A percentile compares a stretch with the other conserved stretches of the same genome.
These are phyloP conservation scores for Drosophila trapezifrons DNA, from an alignment of 1,140 invertebrate genomes.

Conservation along the genomic window DNA sequence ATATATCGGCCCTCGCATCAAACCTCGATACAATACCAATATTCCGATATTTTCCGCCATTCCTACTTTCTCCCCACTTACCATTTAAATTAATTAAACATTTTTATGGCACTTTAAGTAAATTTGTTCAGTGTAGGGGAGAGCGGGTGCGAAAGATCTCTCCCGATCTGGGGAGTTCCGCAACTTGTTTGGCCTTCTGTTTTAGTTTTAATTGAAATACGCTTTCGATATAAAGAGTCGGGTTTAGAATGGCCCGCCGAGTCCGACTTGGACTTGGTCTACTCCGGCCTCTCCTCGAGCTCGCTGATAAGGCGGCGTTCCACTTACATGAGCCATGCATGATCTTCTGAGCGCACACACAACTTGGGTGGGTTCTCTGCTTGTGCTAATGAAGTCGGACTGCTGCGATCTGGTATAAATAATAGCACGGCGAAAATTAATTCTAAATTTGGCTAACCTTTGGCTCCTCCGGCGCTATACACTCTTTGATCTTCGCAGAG, in stretches of 20 bases:
- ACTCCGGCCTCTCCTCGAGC: constrained; percentile 16
- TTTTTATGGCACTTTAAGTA: too few relatives aligned
- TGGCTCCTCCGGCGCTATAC: constrained; percentile 29
- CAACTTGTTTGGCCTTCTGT: constrained; percentile 69
- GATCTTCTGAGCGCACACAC: constrained; percentile 7
- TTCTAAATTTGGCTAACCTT: constrained; percentile 60
- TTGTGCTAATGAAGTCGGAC: constrained; percentile 67
- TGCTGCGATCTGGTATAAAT: constrained; percentile 51
- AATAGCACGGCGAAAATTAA: constrained; percentile 57
- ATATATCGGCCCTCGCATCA: too few relatives aligned
- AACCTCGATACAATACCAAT: too few relatives aligned
- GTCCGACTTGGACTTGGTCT: constrained; percentile 17
- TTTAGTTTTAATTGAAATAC: constrained; percentile 82
- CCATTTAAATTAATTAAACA: too few relatives aligned
- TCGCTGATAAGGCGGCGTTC: constrained; percentile 75
- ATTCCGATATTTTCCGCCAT: too few relatives aligned
- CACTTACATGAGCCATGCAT: constrained; percentile 72
- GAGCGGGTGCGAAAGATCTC: constrained; percentile 20
- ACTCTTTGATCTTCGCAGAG: constrained; percentile 53
- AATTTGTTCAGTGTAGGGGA: constrained; percentile 11
- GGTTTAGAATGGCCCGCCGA: constrained; percentile 57
- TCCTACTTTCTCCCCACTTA: too few relatives aligned
- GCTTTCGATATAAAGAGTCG: constrained; percentile 73
- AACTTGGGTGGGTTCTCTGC: constrained; percentile 73
- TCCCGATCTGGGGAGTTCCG: constrained; percentile 26